Evolutionary conservation across 2,113 vertebrate genomes (phyloP).

Genomic region (Chroicocephalus ridibundus): DNA sequence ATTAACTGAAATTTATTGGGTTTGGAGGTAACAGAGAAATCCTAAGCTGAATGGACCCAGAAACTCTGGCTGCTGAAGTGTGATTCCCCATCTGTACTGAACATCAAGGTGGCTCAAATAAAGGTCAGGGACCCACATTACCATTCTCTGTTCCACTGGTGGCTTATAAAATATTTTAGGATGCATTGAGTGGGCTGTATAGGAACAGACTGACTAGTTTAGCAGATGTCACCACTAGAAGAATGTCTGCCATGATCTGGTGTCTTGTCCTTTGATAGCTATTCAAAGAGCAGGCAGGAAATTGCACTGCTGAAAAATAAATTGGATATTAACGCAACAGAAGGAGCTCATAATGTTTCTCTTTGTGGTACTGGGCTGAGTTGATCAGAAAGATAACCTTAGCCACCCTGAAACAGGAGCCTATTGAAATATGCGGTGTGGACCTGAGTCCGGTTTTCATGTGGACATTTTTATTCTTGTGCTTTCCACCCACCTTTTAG

Average conservation of each 20-base stretch:
- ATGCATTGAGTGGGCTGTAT: slow-evolving; percentile 50
- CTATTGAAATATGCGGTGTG: background rate
- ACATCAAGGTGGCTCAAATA: slow-evolving; percentile 37
- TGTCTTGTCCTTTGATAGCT: slow-evolving; percentile 54
- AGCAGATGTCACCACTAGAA: slow-evolving; percentile 55
- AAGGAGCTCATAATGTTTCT: slow-evolving; percentile 18
- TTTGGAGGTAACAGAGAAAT: slow-evolving; percentile 27
- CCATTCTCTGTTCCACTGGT: background rate
- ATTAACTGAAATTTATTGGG: background rate
- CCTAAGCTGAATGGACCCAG: background rate
- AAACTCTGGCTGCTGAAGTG: slow-evolving; percentile 30
- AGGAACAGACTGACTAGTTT: slow-evolving; percentile 39
- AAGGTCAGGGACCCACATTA: slow-evolving; percentile 36
- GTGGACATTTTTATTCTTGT: background rate
- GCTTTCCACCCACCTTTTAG: slow-evolving; percentile 1
- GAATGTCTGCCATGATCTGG: slow-evolving; percentile 50
- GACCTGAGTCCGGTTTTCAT: background rate
- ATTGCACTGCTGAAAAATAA: slow-evolving; percentile 53
- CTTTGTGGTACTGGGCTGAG: background rate
- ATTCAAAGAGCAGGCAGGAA: slow-evolving; percentile 66
- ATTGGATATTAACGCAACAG: slow-evolving; percentile 26
- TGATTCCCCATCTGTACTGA: slow-evolving; percentile 28
- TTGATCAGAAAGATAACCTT: background rate
- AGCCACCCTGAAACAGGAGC: slow-evolving; percentile 1
- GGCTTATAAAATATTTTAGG: slow-evolving; percentile 59